Evolutionary conservation across 2,797 vertebrate genomes (phyloP).

Genomic region (Ptychadena robeensis): DNA sequence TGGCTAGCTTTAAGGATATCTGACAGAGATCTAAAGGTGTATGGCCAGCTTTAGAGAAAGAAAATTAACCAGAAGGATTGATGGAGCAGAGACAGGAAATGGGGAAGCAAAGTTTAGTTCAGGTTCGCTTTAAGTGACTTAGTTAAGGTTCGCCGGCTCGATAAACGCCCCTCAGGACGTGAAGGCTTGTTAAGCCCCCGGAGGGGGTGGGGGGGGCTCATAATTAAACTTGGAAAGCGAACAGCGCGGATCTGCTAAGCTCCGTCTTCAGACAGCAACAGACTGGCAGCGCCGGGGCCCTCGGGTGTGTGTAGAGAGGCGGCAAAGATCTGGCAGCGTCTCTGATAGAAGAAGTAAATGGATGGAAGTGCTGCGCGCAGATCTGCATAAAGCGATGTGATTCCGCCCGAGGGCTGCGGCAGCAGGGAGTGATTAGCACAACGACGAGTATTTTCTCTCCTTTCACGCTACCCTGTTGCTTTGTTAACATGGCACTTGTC

Average conservation of each 20-base stretch:
- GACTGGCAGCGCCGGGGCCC: slow-evolving; percentile 79
- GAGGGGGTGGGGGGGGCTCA: slow-evolving; percentile 79
- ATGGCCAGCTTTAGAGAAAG: no score
- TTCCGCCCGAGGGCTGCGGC: slow-evolving; percentile 87
- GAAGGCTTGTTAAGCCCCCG: slow-evolving; percentile 79
- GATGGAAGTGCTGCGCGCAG: slow-evolving; percentile 88
- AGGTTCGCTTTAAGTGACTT: slow-evolving; percentile 79
- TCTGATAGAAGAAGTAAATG: slow-evolving; percentile 83
- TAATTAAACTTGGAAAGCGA: slow-evolving; percentile 87
- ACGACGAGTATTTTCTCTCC: slow-evolving; percentile 65
- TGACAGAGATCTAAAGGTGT: no score
- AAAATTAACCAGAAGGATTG: no score
- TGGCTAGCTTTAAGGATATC: no score
- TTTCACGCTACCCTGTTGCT: slow-evolving; percentile 72
- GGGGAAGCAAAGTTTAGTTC: no score
- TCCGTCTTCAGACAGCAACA: slow-evolving; percentile 87
- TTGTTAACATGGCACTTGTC: slow-evolving; percentile 86
- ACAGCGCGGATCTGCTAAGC: slow-evolving; percentile 81
- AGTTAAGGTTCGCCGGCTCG: slow-evolving; percentile 78
- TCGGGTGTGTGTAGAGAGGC: slow-evolving; percentile 89
- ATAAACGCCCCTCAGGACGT: slow-evolving; percentile 74
- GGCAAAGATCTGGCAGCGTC: slow-evolving; percentile 76
- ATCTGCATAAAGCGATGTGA: slow-evolving; percentile 91
- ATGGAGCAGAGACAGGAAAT: no score
- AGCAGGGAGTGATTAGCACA: slow-evolving; percentile 87